phyloP scores from a whole-genome alignment of 2,113 vertebrate genomes.

The Saguinus midas region DNA sequence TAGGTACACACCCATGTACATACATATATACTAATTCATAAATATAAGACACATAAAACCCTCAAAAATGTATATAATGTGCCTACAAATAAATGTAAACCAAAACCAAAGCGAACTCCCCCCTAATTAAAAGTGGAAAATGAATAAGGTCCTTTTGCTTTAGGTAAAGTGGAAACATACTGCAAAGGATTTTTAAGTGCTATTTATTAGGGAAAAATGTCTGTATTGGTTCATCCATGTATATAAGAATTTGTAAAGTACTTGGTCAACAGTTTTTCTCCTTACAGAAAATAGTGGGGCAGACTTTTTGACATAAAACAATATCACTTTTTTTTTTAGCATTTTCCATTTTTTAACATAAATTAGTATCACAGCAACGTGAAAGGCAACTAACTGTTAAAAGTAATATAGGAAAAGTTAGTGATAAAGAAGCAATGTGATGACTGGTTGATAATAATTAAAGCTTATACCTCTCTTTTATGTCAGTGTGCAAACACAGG shows the following conservation, averaged over 20 bases:
- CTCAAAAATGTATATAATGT: slow-evolving; percentile 18
- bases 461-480: slow-evolving; percentile 59
- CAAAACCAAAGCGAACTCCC: background rate
- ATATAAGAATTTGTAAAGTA: background rate
- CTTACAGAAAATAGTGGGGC: background rate
- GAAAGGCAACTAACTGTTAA: slow-evolving; percentile 37
- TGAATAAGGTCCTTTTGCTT: background rate
- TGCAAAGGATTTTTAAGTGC: background rate
- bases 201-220: background rate
- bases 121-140: background rate
- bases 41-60: slow-evolving; percentile 7
- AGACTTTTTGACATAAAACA: slow-evolving; percentile 55
- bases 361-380: slow-evolving; percentile 50
- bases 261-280: background rate
- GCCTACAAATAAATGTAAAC: slow-evolving; percentile 29
- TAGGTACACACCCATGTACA: background rate
- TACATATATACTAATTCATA: background rate
- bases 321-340: background rate
- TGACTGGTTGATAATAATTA: slow-evolving; percentile 42
- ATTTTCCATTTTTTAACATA: background rate
- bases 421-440: slow-evolving; percentile 48
- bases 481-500: slow-evolving; percentile 8
- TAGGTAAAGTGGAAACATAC: background rate
- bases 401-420: slow-evolving; percentile 71
- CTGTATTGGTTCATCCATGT: background rate